Percentiles rank a stretch among this genome's conserved stretches.
Conservation (phyloP, 2,888 invertebrate species). For the Sepioteuthis lessoniana region DNA sequence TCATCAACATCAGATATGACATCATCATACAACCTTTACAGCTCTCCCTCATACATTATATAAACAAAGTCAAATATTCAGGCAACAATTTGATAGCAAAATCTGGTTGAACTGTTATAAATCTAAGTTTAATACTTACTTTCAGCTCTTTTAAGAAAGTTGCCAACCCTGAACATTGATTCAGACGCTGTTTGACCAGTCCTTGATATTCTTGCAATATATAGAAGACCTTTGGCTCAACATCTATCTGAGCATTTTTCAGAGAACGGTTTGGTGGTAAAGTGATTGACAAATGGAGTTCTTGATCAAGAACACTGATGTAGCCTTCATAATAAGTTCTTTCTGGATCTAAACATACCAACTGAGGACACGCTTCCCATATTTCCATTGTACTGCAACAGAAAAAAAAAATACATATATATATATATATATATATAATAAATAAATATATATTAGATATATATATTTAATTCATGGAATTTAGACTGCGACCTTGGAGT, state of each 20-base stretch:
- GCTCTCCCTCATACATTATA: no score
- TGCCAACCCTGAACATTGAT: conserved; percentile 56
- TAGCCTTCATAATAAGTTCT: conserved; percentile 59
- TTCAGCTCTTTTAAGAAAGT: conserved; percentile 59
- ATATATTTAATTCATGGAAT: no score
- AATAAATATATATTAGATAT: no score
- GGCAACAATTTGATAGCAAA: no score
- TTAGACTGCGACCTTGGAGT: no score
- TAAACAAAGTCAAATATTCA: no score
- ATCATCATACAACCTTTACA: no score
- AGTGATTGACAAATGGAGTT: not conserved
- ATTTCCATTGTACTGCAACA: conserved; percentile 55
- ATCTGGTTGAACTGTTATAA: no score
- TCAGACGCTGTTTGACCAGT: conserved; percentile 55
- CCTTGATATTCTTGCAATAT: conserved; percentile 20
- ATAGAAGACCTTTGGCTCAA: conserved; percentile 6
- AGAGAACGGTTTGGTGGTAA: not conserved
- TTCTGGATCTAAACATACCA: conserved; percentile 56
- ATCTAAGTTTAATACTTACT: not conserved
- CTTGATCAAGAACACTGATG: conserved; percentile 52
- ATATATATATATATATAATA: no score
- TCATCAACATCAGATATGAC: no score
- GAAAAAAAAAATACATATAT: not conserved
- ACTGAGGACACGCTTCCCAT: conserved; percentile 56
- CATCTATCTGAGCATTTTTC: not conserved